These are phyloP conservation scores for Platycercus adscitus DNA, from an alignment of 2,113 vertebrate genomes.

Conservation along the genomic window DNA sequence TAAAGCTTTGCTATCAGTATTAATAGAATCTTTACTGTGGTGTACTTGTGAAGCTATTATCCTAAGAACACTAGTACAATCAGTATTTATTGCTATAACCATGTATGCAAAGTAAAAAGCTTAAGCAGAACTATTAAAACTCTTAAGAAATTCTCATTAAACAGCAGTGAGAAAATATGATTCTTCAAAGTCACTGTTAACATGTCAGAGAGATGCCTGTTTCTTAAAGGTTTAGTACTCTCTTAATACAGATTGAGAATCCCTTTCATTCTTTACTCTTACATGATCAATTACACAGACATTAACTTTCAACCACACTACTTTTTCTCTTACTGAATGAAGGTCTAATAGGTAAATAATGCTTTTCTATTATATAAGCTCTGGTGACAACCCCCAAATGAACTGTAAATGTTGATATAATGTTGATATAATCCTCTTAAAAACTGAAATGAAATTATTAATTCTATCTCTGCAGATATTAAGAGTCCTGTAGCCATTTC, in stretches of 20 bases:
- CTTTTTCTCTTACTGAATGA: neutral
- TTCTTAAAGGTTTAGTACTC: neutral
- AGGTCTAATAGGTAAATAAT: neutral
- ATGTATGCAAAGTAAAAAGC: neutral
- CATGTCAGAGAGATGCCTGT: neutral
- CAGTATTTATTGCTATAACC: neutral
- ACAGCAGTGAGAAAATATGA: neutral
- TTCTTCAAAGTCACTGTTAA: neutral
- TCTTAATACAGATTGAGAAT: neutral
- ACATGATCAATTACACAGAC: neutral
- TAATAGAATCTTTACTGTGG: neutral
- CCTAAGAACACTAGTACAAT: neutral
- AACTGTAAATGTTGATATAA: neutral
- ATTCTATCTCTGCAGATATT: neutral
- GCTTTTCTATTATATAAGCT: neutral
- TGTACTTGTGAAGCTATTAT: neutral
- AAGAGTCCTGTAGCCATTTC: neutral
- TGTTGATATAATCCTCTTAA: neutral
- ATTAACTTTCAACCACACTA: neutral
- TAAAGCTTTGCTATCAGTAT: neutral
- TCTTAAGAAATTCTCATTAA: neutral
- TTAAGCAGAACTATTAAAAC: neutral
- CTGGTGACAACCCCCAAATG: rapidly evolving
- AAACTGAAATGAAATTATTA: neutral
- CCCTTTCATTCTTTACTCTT: neutral